Evolutionary conservation across 2,797 vertebrate genomes (phyloP), one percentile per base, ranked within the genome.

Genomic region (Pseudotriccus pelzelni): DNA sequence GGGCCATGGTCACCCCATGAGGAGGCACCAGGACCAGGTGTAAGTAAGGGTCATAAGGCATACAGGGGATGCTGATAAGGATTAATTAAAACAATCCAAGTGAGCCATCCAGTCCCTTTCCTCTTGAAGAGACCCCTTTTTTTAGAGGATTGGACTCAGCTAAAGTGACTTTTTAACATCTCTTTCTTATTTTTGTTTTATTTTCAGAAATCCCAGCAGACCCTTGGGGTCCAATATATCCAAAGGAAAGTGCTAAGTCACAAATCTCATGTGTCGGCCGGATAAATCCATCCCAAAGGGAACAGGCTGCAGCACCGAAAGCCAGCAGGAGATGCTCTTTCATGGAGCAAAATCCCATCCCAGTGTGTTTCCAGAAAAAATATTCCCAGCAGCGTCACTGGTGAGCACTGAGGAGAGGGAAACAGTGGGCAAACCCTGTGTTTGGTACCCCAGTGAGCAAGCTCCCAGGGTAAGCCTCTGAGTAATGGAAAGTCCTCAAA

Each of bases 1-100:
- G 58, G 86, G 25, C 8, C 12, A 9, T 0, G 2, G 36, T 58
- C 10, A 5, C 18, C 32, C n/a, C 53, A 23, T 0, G 3, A 58
- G 55, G 44, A 50, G 8, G 18, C 5, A 27, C 34, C 72, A 77
- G 79, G 21, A 30, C 7, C 52, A 77, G 12, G 14, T 53, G 14
- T 27, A 58, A 72, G 14, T 27, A 58, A 72, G 6, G 18, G 24
- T 62, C 24, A 6, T 6, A 22, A 41, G 6, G 30, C 10, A 47
- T 47, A 27, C 67, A 80, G 34, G 56, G 39, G 22, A 36, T 52
- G n/a, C 56, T 34, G 56, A 39, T 44, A 55, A 0, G 1, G 63
- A 18, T 74, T 44, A 46, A 64, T 59, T 32, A 64, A 60, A 87
- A 50, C 21, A n/a, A 72, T 21, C 28, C 10, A 22, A 56, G 14